Evolutionary conservation across 2,113 vertebrate genomes (phyloP).

Genomic region (Cochlearius cochlearius): DNA sequence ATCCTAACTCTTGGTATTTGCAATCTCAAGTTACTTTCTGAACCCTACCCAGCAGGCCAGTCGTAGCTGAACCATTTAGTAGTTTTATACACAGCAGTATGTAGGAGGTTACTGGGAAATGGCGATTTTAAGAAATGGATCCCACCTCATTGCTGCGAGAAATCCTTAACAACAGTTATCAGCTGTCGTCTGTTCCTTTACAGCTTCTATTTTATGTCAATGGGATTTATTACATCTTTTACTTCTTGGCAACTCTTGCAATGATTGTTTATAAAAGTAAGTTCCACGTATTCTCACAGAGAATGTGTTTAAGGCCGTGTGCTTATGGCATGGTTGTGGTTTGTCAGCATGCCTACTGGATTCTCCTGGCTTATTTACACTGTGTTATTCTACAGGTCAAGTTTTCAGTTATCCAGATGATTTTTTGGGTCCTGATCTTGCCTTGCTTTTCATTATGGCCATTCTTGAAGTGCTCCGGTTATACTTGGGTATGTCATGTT

Average conservation of each 20-base stretch:
- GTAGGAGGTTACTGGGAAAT: background rate
- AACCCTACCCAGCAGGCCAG: background rate
- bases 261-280: constrained; percentile 86
- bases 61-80: background rate
- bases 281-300: background rate
- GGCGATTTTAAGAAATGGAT: background rate
- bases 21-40: background rate
- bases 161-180: constrained; percentile 63
- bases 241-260: constrained; percentile 78
- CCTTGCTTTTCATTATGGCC: constrained; percentile 78
- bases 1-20: background rate
- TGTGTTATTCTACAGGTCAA: constrained; percentile 69
- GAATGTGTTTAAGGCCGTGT: background rate
- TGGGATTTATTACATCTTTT: constrained; percentile 71
- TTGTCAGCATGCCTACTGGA: background rate
- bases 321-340: background rate
- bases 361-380: background rate
- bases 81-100: too few species aligned
- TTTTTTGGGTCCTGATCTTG: constrained; percentile 74
- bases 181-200: constrained; percentile 82
- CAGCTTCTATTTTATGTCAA: constrained; percentile 79
- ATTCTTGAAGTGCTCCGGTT: constrained; percentile 72
- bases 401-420: constrained; percentile 78
- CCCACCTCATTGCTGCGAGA: background rate
- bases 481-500: constrained; percentile 74